Conservation (phyloP, 2,888 invertebrate species). For the Cheilosia soror region DNA sequence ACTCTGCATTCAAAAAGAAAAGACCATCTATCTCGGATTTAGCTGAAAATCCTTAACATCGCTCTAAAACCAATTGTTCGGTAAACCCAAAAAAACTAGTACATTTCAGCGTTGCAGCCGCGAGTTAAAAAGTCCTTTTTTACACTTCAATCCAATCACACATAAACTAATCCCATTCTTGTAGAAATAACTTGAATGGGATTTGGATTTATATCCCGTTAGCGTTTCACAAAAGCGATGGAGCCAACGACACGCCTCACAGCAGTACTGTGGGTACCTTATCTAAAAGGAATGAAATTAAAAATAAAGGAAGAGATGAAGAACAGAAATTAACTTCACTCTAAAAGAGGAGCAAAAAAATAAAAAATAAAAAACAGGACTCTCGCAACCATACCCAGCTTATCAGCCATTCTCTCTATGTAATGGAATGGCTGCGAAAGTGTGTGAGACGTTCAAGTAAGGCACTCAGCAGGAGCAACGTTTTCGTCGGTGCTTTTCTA, state of each 20-base stretch:
- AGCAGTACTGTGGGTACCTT: conserved; percentile 27
- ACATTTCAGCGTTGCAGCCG: conserved; percentile 29
- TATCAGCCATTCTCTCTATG: conserved; percentile 34
- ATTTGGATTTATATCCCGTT: conserved; percentile 73
- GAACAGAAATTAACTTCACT: conserved; percentile 64
- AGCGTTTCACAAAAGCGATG: conserved; percentile 12
- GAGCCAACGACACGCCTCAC: not conserved
- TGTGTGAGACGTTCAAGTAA: conserved; percentile 37
- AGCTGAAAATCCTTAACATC: conserved; percentile 48
- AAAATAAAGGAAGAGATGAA: conserved; percentile 39
- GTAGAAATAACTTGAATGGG: conserved; percentile 69
- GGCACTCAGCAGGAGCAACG: conserved; percentile 11
- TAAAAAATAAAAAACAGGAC: conserved; percentile 1
- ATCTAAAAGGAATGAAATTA: conserved; percentile 59
- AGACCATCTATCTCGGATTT: conserved; percentile 20
- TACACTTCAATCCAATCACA: conserved; percentile 69
- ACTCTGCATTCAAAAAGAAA: conserved; percentile 27
- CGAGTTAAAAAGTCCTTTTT: conserved; percentile 29
- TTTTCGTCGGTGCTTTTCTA: conserved; percentile 42
- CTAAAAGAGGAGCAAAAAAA: conserved; percentile 3
- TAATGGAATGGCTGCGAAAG: not conserved
- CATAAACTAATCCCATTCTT: conserved; percentile 74
- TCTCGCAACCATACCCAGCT: conserved; percentile 26
- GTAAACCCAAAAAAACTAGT: conserved; percentile 40
- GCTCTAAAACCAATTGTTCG: conserved; percentile 63